Evolutionary conservation across 2,797 vertebrate species (phyloP).

Genomic region (Sebastes taczanowskii): DNA sequence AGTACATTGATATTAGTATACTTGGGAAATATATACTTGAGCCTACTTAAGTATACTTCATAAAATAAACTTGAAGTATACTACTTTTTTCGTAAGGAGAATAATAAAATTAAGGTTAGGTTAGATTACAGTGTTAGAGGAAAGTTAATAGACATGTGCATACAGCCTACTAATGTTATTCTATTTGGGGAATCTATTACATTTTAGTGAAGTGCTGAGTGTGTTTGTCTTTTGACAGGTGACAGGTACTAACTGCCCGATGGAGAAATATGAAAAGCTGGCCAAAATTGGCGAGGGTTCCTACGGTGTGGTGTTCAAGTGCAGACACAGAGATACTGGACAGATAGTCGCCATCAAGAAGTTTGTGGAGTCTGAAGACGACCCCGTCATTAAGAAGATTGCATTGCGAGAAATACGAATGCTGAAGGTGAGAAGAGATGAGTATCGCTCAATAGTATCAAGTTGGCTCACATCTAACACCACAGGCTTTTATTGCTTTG

Average conservation of each 20-base stretch:
- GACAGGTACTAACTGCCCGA: slow-evolving; percentile 45
- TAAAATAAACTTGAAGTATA: no score
- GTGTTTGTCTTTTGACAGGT: slow-evolving; percentile 21
- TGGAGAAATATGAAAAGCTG: slow-evolving; percentile 93
- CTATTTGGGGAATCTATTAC: background rate
- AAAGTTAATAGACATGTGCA: background rate
- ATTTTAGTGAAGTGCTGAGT: background rate
- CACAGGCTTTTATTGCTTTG: background rate
- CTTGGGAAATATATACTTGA: no score
- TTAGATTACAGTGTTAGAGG: no score
- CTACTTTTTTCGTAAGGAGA: rapidly evolving
- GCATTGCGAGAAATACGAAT: slow-evolving; percentile 88
- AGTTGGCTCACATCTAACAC: background rate
- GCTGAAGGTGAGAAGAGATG: slow-evolving; percentile 84
- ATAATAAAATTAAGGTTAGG: no score
- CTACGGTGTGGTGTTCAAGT: slow-evolving; percentile 92
- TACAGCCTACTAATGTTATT: background rate
- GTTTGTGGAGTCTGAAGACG: slow-evolving; percentile 91
- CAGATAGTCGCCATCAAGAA: slow-evolving; percentile 92
- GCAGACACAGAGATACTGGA: slow-evolving; percentile 87
- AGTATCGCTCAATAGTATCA: slow-evolving; percentile 1
- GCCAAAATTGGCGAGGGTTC: slow-evolving; percentile 91
- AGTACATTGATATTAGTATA: no score
- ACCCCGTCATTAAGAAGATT: slow-evolving; percentile 91
- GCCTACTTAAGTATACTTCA: no score